phyloP scores from a whole-genome alignment of 2,888 invertebrate species.

The Phyto melanocephala region DNA sequence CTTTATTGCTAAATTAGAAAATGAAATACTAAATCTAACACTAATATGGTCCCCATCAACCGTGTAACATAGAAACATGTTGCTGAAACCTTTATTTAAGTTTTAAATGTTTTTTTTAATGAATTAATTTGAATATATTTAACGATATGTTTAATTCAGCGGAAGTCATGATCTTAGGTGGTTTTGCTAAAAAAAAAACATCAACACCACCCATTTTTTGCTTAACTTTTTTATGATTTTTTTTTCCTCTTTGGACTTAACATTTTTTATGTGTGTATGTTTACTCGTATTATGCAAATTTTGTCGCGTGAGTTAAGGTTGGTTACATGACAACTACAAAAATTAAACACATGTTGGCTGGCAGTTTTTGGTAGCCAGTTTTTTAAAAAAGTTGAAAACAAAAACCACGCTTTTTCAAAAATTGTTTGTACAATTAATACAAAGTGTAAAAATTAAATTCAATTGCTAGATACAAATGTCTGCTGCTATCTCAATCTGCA shows the following conservation, averaged over 20 bases:
- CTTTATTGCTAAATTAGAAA: too few relatives aligned
- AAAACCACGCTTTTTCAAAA: background rate
- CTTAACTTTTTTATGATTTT: too few relatives aligned
- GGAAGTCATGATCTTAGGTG: constrained; percentile 51
- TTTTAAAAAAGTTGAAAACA: background rate
- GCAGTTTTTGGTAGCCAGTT: constrained; percentile 37
- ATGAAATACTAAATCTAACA: too few relatives aligned
- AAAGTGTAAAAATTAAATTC: constrained; percentile 59
- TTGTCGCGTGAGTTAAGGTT: constrained; percentile 63
- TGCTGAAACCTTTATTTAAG: background rate
- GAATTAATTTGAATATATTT: background rate
- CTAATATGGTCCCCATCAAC: too few relatives aligned
- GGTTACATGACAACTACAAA: constrained; percentile 58
- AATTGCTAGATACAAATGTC: constrained; percentile 16
- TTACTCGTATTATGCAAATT: constrained; percentile 57
- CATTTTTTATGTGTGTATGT: background rate
- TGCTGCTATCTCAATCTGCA: background rate
- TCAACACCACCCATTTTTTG: too few relatives aligned
- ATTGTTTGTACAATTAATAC: constrained; percentile 19
- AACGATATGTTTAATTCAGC: background rate
- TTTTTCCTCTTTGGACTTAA: too few relatives aligned
- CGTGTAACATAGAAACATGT: constrained; percentile 1
- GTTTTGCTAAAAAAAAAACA: too few relatives aligned
- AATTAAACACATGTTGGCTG: constrained; percentile 54
- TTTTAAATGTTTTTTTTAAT: background rate